Percentiles rank a stretch among this genome's conserved stretches.
These are phyloP conservation scores for Drosophila macrospina DNA, from an alignment of 2,888 invertebrate species.

Conservation along the genomic window DNA sequence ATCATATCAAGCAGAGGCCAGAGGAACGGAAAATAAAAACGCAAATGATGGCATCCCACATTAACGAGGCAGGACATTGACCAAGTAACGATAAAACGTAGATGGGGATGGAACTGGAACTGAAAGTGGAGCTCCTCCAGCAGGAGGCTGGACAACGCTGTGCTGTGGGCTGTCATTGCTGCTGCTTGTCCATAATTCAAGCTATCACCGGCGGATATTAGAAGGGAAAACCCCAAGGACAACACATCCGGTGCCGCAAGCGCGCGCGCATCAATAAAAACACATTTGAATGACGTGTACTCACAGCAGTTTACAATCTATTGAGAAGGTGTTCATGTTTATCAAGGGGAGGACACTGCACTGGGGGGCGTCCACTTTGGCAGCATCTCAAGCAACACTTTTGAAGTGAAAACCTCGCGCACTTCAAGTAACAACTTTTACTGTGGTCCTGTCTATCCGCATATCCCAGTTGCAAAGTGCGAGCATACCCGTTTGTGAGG, in stretches of 20 bases:
- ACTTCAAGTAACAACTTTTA: constrained; percentile 66
- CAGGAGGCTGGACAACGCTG: constrained; percentile 47
- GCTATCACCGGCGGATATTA: constrained; percentile 85
- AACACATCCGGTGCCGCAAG: constrained; percentile 73
- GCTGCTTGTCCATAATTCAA: constrained; percentile 82
- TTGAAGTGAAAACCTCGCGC: constrained; percentile 65
- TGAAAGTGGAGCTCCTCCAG: constrained; percentile 16
- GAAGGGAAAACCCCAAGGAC: constrained; percentile 80
- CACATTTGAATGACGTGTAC: constrained; percentile 70
- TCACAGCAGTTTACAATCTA: constrained; percentile 17
- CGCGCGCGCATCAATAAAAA: constrained; percentile 75
- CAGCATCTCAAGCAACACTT: constrained; percentile 66
- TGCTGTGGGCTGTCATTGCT: constrained; percentile 20
- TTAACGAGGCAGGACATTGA: constrained; percentile 50
- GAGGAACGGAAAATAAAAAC: constrained; percentile 42
- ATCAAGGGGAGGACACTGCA: constrained; percentile 41
- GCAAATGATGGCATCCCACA: constrained; percentile 45
- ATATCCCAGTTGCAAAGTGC: not conserved
- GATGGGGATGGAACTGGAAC: constrained; percentile 12
- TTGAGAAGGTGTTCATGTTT: constrained; percentile 77
- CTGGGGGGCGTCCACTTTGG: constrained; percentile 53
- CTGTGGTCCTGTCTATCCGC: not conserved
- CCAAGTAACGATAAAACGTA: constrained; percentile 41
- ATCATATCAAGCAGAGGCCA: constrained; percentile 66
- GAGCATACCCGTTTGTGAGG: constrained; percentile 29